Percentiles rank a stretch among this genome's conserved stretches.
These are phyloP conservation scores for Pecten maximus DNA, from an alignment of 2,888 invertebrate genomes.

Conservation along the genomic window DNA sequence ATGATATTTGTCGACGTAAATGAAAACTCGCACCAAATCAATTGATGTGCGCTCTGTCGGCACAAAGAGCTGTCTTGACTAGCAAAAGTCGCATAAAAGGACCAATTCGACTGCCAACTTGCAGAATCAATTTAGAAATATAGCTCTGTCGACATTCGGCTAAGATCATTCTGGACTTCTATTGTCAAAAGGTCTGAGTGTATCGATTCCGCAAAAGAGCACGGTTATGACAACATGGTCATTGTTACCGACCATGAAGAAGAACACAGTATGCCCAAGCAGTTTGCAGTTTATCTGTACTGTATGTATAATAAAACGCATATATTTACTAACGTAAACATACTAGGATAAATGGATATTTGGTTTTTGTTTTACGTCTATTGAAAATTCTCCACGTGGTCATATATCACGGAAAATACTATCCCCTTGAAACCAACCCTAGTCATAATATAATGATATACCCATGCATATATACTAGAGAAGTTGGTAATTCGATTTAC, in stretches of 20 bases:
- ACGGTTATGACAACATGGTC: background rate
- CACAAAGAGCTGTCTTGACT: background rate
- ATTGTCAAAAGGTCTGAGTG: slow-evolving; percentile 29
- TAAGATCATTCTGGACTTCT: slow-evolving; percentile 24
- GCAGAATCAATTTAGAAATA: slow-evolving; percentile 33
- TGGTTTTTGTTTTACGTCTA: background rate
- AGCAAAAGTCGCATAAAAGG: background rate
- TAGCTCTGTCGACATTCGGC: background rate
- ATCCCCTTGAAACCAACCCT: background rate
- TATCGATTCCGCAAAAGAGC: slow-evolving; percentile 6
- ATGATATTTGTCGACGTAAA: slow-evolving; percentile 24
- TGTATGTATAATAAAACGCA: background rate
- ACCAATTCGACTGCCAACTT: slow-evolving; percentile 15
- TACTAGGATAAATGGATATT: background rate
- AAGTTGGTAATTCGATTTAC: background rate
- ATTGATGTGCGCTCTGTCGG: background rate
- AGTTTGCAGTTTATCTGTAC: background rate
- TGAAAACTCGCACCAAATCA: slow-evolving; percentile 20
- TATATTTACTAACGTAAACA: background rate
- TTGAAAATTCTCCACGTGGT: background rate
- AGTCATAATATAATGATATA: background rate
- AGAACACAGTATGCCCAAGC: background rate
- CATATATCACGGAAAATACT: background rate
- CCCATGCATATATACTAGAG: background rate
- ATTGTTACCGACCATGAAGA: background rate